Evolutionary conservation across 2,113 vertebrate genomes (phyloP).

Genomic region (Micronycteris hirsuta): DNA sequence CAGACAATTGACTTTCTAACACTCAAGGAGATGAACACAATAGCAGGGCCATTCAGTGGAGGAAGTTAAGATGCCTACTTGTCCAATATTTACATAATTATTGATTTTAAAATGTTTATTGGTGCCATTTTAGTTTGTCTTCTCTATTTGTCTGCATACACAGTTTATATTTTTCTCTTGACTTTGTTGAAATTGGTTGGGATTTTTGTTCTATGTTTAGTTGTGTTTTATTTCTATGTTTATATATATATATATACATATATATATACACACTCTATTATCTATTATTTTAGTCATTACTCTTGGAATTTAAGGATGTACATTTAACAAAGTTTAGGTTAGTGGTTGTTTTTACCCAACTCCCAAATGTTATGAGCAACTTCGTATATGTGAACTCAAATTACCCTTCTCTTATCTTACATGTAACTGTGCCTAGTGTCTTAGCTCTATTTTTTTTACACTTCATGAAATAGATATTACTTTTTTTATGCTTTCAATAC

Average conservation of each 20-base stretch:
- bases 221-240: neutral
- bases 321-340: neutral
- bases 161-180: neutral
- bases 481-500: neutral
- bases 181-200: neutral
- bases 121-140: neutral
- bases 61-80: neutral
- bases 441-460: neutral
- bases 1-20: neutral
- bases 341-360: neutral
- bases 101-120: neutral
- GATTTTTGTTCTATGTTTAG: neutral
- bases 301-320: neutral
- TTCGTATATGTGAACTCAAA: neutral
- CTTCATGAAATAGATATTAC: neutral
- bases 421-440: neutral
- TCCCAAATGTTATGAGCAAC: neutral
- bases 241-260: no score
- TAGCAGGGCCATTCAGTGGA: neutral
- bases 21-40: neutral
- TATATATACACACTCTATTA: neutral
- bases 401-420: neutral
- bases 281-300: neutral
- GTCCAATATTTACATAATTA: neutral
- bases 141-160: neutral